Base-by-base conservation (phyloP, 1,140 invertebrate genomes). In the Muscidifurax raptorellus region DNA sequence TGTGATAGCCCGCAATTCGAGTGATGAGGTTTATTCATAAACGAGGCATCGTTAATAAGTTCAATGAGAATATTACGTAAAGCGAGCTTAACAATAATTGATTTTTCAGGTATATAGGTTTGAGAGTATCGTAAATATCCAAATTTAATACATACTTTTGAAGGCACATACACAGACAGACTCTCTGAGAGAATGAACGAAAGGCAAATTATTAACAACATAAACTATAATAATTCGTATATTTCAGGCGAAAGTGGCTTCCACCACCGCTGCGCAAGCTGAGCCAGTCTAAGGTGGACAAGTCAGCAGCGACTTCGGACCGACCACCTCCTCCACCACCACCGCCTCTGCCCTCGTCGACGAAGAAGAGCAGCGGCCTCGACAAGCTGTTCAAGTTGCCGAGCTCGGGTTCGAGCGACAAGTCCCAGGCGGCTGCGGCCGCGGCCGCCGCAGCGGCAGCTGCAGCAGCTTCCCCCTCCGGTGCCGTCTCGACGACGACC, bases 221-320 rank as follows among this genome's bases (percentile, higher is more conserved):
- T 18, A 4, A 2, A 22, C 13, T n/a, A 22, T 59, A n/a, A n/a
- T 7, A 59, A 59, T 59, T 22, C 4, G 18, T 0, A 7, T n/a
- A 2, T 59, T 59, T 92, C 90, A 96, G 95, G 88, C 96, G 97
- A 91, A 98, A 98, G 95, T 99, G 98, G 98, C 93, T 99, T 81
- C 97, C 97, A 77, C 96, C 96, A 81, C 97, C 96, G 47, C 94
- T 98, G 74, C 95, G 98, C 82, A 99, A 99, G 92, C 94, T 97
- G 83, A 98, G 97, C 87, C 97, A 97, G 91, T 96, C 96, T 72
- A 98, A 97, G 93, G 95, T 96, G 66, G 97, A 98, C 86, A 98
- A 98, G 92, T 91, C 90, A 32, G 82, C 89, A 52, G 83, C 89
- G 13, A 83, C 85, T 13, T 84, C 86, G 59, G 88, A 84, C 87